phyloP scores from a whole-genome alignment of 2,797 vertebrate species.

The Furcifer pardalis region DNA sequence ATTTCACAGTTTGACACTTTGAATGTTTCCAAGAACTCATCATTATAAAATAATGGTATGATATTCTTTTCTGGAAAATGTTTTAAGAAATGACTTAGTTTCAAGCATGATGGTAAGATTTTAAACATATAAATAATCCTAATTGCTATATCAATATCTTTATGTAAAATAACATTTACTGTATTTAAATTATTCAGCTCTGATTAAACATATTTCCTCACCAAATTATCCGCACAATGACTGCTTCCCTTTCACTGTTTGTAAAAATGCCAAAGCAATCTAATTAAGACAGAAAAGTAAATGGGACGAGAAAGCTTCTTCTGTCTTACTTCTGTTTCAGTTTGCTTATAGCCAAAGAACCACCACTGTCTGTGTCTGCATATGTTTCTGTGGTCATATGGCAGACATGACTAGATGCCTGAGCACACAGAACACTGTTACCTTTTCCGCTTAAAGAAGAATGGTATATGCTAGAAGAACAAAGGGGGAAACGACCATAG shows the following conservation, averaged over 20 bases:
- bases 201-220: not conserved
- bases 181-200: not conserved
- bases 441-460: rapidly evolving
- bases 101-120: not conserved
- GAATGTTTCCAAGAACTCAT: not conserved
- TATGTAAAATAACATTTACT: not conserved
- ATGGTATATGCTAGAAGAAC: not conserved
- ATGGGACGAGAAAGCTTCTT: not conserved
- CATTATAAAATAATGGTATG: not conserved
- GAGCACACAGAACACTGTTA: too few species aligned
- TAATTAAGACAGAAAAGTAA: not conserved
- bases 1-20: not conserved
- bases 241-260: not conserved
- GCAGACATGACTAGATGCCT: too few species aligned
- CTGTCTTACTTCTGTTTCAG: too few species aligned
- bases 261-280: not conserved
- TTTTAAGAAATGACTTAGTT: not conserved
- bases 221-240: not conserved
- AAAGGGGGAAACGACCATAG: constrained; percentile 17
- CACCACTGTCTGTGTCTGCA: too few species aligned
- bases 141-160: not conserved
- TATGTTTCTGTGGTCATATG: too few species aligned
- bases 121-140: not conserved
- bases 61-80: not conserved
- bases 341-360: too few species aligned